Base-by-base conservation (phyloP, 92 coral and sea anemone genomes). In the Pocillopora meandrina region DNA sequence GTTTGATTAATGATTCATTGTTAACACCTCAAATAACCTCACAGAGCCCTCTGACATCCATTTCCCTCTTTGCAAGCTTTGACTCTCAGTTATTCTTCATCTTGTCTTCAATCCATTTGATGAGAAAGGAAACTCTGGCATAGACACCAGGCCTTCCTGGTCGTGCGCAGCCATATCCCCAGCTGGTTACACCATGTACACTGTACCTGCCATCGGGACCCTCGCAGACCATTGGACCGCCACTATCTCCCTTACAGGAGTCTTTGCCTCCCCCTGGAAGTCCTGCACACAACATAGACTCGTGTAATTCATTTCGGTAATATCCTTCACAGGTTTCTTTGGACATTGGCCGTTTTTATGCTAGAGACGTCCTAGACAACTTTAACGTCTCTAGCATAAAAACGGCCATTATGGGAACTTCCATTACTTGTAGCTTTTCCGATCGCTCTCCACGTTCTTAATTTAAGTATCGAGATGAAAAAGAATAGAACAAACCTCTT, bases 241-340 rank as follows among this genome's bases (percentile, higher is more conserved):
- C 88, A n/a, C 82, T 76, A 26, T 84, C 88, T 10, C 88, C 88
- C 49, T 84, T 77, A 35, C 88, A 84, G 18, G 88, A 84, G 26
- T 84, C 88, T 10, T 17, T 56, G 4, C 88, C 88, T 20, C 88
- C 88, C 26, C 57, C 67, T 5, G 71, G 55, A 33, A 52, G 59
- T 20, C 88, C 88, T n/a, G 88, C 88, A 61, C 88, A 84, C 10
- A 84, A n/a, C 88, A 84, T 84, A 11, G 88, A 75, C 17, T 17
- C 88, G 13, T 84, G 77, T 59, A 84, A 66, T 16, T 26, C 36
- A 2, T 63, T 62, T 19, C 0, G 2, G 16, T 47, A 36, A 16
- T 84, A 84, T 12, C 57, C 31, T 15, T 31, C 10, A 55, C 88
- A 84, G 19, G 15, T 19, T 56, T 10, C 70, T 67, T 84, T 76